Percentiles rank a stretch among this genome's conserved stretches.
These are phyloP conservation scores for Tiliacea citrago DNA, from an alignment of 2,888 invertebrate species.

Conservation along the genomic window DNA sequence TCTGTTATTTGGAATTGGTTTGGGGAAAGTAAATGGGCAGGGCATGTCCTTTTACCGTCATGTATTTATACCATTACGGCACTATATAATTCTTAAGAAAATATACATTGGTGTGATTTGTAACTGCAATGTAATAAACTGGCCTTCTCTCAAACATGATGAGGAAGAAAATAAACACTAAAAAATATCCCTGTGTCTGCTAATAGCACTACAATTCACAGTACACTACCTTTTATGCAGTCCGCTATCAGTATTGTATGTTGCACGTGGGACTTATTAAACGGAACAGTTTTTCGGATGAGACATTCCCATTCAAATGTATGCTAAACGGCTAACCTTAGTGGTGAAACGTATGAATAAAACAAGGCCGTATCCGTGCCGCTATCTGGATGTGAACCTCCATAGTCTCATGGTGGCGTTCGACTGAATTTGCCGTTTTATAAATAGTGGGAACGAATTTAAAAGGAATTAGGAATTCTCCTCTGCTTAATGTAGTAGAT, in stretches of 20 bases:
- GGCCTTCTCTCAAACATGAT: too few relatives aligned
- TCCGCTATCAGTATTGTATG: constrained; percentile 45
- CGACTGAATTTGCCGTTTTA: constrained; percentile 42
- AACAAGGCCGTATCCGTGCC: constrained; percentile 55
- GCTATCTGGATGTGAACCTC: constrained; percentile 50
- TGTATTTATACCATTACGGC: too few relatives aligned
- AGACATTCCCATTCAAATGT: constrained; percentile 69
- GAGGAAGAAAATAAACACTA: too few relatives aligned
- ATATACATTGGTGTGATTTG: too few relatives aligned
- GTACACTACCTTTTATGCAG: constrained; percentile 16
- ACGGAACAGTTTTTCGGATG: constrained; percentile 59
- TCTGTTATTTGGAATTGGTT: background rate
- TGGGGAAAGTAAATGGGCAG: background rate
- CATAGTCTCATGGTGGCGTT: constrained; percentile 42
- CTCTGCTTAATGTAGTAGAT: too few relatives aligned
- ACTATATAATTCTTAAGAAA: too few relatives aligned
- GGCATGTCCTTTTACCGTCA: background rate
- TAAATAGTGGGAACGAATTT: background rate
- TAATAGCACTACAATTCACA: constrained; percentile 3
- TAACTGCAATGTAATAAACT: too few relatives aligned
- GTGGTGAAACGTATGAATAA: constrained; percentile 65
- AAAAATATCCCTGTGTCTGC: background rate
- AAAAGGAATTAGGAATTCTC: constrained; percentile 10
- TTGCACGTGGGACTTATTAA: constrained; percentile 57
- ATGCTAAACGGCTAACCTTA: constrained; percentile 67